phyloP scores from a whole-genome alignment of 2,888 invertebrate genomes.

The Dryadula phaetusa region DNA sequence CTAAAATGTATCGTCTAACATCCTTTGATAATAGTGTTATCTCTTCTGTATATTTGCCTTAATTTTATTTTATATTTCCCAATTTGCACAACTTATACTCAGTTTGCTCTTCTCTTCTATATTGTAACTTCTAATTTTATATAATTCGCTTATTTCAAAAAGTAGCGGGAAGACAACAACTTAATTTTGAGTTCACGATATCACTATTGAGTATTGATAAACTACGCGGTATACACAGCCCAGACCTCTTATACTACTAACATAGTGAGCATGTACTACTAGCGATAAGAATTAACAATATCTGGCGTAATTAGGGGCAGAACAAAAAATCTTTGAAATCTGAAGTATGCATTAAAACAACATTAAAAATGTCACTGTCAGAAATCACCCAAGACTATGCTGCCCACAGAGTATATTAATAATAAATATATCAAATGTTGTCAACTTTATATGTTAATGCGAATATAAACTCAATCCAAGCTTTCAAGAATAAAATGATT shows the following conservation, averaged over 20 bases:
- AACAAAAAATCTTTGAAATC: too few relatives aligned
- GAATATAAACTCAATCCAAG: too few relatives aligned
- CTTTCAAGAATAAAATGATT: too few relatives aligned
- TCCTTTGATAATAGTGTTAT: background rate
- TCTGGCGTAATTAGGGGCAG: too few relatives aligned
- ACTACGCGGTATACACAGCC: background rate
- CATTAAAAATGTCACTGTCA: too few relatives aligned
- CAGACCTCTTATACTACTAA: background rate
- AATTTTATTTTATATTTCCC: background rate
- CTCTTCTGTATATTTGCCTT: background rate
- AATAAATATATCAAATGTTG: too few relatives aligned
- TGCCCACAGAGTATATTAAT: too few relatives aligned
- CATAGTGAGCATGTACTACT: background rate
- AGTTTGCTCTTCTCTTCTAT: background rate
- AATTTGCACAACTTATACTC: background rate
- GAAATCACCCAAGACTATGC: too few relatives aligned
- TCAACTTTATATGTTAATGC: too few relatives aligned
- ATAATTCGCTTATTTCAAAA: background rate
- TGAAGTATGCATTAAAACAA: too few relatives aligned
- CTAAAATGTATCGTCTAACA: conserved; percentile 1
- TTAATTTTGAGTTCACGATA: background rate
- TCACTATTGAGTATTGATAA: background rate
- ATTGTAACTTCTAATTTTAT: background rate
- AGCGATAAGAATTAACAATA: background rate
- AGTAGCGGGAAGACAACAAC: background rate